phyloP scores from a whole-genome alignment of 2,797 vertebrate genomes.

The Vespertilio murinus region DNA sequence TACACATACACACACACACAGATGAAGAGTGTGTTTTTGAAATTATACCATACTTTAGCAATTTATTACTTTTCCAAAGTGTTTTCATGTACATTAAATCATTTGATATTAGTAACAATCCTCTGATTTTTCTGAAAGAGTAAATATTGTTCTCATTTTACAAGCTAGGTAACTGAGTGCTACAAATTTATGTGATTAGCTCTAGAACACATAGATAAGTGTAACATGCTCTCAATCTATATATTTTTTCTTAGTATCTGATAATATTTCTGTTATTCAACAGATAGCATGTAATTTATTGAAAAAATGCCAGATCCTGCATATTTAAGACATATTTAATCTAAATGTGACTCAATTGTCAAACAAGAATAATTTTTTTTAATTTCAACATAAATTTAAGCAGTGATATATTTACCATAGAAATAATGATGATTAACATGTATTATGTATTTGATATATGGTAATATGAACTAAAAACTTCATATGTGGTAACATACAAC shows the following conservation, averaged over 20 bases:
- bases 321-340: neutral
- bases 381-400: neutral
- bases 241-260: neutral
- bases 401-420: neutral
- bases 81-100: neutral
- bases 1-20: neutral
- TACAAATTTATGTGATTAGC: neutral
- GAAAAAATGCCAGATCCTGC: neutral
- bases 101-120: neutral
- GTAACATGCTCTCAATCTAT: neutral
- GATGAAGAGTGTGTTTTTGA: neutral
- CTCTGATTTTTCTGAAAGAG: neutral
- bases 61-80: neutral
- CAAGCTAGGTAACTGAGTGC: neutral
- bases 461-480: neutral
- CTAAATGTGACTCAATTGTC: neutral
- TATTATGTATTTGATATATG: neutral
- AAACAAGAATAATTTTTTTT: neutral
- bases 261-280: neutral
- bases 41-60: neutral
- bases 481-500: neutral
- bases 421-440: neutral
- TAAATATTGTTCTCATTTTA: neutral
- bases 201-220: neutral
- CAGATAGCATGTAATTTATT: neutral